These are phyloP conservation scores for Alaudala cheleensis DNA, from an alignment of 2,113 vertebrate genomes.

Conservation along the genomic window DNA sequence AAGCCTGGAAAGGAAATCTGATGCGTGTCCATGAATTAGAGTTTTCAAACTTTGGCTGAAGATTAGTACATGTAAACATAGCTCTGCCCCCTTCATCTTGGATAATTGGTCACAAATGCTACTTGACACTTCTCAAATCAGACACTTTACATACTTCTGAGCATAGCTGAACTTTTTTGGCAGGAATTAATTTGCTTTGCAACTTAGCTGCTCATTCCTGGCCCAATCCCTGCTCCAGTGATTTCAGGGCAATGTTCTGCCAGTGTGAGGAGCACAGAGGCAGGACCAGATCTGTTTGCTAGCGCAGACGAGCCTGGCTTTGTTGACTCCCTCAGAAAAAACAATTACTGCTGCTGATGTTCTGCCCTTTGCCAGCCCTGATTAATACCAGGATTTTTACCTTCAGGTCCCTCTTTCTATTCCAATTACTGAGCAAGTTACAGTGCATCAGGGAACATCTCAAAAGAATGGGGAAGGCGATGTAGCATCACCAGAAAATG, in stretches of 20 bases:
- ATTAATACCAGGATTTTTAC: background rate
- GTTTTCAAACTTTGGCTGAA: slow-evolving; percentile 68
- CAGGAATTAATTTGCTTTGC: slow-evolving; percentile 67
- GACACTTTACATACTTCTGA: slow-evolving; percentile 75
- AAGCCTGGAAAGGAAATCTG: slow-evolving; percentile 35
- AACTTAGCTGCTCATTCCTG: slow-evolving; percentile 67
- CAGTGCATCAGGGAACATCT: background rate
- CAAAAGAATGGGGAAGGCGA: accelerated
- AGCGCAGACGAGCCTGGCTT: background rate
- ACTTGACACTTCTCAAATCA: slow-evolving; percentile 78
- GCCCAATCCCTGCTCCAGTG: slow-evolving; percentile 35
- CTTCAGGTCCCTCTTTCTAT: background rate
- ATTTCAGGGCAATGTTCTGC: slow-evolving; percentile 35
- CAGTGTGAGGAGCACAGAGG: background rate
- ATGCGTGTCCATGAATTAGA: slow-evolving; percentile 61
- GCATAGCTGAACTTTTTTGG: slow-evolving; percentile 76
- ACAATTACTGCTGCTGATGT: background rate
- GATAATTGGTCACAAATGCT: slow-evolving; percentile 84
- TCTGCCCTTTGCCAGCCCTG: background rate
- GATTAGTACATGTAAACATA: slow-evolving; percentile 73
- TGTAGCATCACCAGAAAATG: background rate
- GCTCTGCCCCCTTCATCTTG: slow-evolving; percentile 68
- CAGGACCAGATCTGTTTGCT: slow-evolving; percentile 32
- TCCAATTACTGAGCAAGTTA: background rate
- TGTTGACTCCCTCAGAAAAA: background rate